Base-by-base conservation (phyloP, 1,140 invertebrate species). In the Lordiphosa clarofinis region DNA sequence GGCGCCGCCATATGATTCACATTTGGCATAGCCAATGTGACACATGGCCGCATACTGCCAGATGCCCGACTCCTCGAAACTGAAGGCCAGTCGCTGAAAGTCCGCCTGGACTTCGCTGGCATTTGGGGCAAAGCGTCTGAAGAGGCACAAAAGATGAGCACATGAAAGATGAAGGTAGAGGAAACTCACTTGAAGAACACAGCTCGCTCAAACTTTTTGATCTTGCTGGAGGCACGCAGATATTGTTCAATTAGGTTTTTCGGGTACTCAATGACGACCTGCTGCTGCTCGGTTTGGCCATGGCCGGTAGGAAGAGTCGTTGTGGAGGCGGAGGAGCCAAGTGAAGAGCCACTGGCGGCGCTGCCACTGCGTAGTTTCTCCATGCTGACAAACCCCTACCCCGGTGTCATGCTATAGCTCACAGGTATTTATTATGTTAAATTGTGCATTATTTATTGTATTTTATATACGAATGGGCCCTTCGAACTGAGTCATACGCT, bases 41-140 rank as follows among this genome's bases (percentile, higher is more conserved):
- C 88, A 89, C 78, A 89, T 86, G 2, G 70, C 88, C 13, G 88
- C 88, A 43, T 89, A 89, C 52, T 89, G 76, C 37, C 55, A 70
- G 10, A 89, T 81, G n/a, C 73, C 68, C 31, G 72, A 71, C 43
- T 89, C 81, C 44, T 88, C 86, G 21, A 89, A 89, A 24, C 62
- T 75, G 37, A 75, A 66, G 5, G 88, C 87, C 33, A 89, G 55
- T 2, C 79, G 66, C 33, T 84, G 60, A 31, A 88, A 89, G 21
- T 88, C 87, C n/a, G 73, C 66, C 44, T 84, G 69, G 1, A 89
- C 86, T 37, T 89, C 88, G 0, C 50, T 57, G 6, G 81, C 78
- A 62, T 67, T 89, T 4, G 88, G 88, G 4, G 86, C 87, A 49
- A 89, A 87, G 28, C 87, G 86, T 62, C 88, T 89, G 21, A 0